Base-by-base conservation (phyloP, 2,113 vertebrate genomes). In the Trichechus manatus region DNA sequence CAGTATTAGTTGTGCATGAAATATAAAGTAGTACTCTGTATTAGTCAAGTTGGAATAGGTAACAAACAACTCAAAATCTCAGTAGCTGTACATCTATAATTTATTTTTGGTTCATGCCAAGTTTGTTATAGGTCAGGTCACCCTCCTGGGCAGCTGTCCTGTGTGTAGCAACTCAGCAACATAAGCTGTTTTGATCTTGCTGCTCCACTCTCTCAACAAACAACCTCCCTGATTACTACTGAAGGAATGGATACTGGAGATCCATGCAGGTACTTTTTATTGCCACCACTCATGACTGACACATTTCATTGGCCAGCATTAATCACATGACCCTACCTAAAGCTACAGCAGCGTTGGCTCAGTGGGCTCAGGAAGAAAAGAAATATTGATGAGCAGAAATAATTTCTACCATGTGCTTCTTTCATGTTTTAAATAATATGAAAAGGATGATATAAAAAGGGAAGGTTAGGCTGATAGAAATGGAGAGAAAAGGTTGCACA, bases 31-130 rank as follows among this genome's bases (percentile, higher is more conserved):
- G 61, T 66, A 31, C 50, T 94, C 80, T 83, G 27, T 81, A 80
- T 83, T 89, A 77, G 80, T 79, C 80, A 93, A 93, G 50, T 79
- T 33, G 94, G 66, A 59, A 33, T 88, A 83, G 36, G 56, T 83
- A 95, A 89, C 72, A 93, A 88, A 86, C 70, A 92, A 87, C 33
- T 93, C 66, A 94, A 81, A 92, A 79, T 96, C 81, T 90, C 44
- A 78, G 64, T 87, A 39, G 44, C 27, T 81, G 80, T 77, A 39
- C 56, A 72, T 8, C 20, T 84, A 6, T 81, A n/a, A 89, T 74
- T 95, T 83, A 87, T 89, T 94, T 97, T 56, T 68, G 47, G 20
- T 29, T 94, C 87, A 53, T 75, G 19, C 23, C 39, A 87, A 47
- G 5, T 92, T n/a, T 75, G 9, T 47, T 82, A 6, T 53, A 68